phyloP scores from a whole-genome alignment of 1,140 invertebrate genomes.

The Zaprionus gabonicus region DNA sequence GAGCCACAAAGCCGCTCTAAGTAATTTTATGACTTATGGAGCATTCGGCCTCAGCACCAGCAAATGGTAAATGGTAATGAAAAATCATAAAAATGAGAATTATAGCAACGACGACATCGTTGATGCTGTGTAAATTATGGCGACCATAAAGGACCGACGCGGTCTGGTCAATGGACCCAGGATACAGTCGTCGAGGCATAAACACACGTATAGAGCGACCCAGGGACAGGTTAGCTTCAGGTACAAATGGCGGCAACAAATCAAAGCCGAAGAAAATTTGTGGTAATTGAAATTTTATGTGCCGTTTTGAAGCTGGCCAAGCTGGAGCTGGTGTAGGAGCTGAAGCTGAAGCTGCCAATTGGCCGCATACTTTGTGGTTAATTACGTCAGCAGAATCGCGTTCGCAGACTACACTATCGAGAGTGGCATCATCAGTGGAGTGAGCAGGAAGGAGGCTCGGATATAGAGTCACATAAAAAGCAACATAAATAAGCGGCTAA shows the following conservation, averaged over 20 bases:
- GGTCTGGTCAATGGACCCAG: constrained; percentile 34
- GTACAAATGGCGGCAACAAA: constrained; percentile 58
- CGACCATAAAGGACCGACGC: constrained; percentile 48
- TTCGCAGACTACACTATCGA: constrained; percentile 31
- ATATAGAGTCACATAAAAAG: constrained; percentile 20
- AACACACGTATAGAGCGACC: constrained; percentile 7
- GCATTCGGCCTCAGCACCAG: constrained; percentile 13
- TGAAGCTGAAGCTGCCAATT: constrained; percentile 53
- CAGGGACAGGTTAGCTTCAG: constrained; percentile 19
- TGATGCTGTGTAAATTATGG: constrained; percentile 63
- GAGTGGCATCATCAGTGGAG: constrained; percentile 40
- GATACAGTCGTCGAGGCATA: constrained; percentile 11
- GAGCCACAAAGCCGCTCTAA: constrained; percentile 36
- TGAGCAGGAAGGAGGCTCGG: neutral
- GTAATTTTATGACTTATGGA: constrained; percentile 67
- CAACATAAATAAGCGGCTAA: constrained; percentile 21
- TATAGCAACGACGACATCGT: constrained; percentile 52
- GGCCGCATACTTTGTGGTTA: constrained; percentile 59
- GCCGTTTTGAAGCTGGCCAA: constrained; percentile 30
- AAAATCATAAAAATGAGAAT: constrained; percentile 69
- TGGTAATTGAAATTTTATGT: constrained; percentile 71
- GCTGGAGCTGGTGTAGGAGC: constrained; percentile 19
- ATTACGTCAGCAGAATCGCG: constrained; percentile 48
- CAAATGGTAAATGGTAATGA: constrained; percentile 54
- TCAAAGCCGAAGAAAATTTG: constrained; percentile 61